phyloP scores from a whole-genome alignment of 2,797 vertebrate species.

The Telmatherina bonti region DNA sequence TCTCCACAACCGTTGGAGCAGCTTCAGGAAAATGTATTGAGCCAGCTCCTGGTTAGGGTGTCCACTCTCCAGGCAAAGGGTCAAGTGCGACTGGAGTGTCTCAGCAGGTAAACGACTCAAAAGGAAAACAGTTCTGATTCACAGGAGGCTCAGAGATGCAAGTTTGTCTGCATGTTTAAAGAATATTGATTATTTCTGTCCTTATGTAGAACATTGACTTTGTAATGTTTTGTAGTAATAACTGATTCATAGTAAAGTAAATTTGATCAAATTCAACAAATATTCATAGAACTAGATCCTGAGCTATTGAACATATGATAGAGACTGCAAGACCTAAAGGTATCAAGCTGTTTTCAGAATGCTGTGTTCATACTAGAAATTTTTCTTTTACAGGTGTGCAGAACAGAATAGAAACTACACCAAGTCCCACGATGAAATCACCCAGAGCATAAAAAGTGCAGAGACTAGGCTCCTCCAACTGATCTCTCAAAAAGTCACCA shows the following conservation, averaged over 20 bases:
- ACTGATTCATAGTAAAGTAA: too few species aligned
- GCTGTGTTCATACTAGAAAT: background rate
- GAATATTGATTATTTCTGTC: background rate
- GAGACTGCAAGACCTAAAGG: background rate
- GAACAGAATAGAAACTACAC: conserved; percentile 80
- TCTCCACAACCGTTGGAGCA: conserved; percentile 72
- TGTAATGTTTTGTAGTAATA: too few species aligned
- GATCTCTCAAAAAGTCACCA: conserved; percentile 76
- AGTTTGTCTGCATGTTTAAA: background rate
- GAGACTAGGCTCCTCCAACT: conserved; percentile 77
- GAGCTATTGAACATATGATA: background rate
- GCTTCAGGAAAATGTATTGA: conserved; percentile 76
- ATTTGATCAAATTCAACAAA: background rate
- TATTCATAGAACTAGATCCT: background rate
- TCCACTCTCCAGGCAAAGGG: conserved; percentile 81
- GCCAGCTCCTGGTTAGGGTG: conserved; percentile 79
- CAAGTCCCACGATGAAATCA: conserved; percentile 79
- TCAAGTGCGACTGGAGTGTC: conserved; percentile 68
- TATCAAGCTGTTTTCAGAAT: background rate
- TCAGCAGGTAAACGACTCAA: conserved; percentile 67
- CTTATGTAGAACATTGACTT: too few species aligned
- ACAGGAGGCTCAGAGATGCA: too few species aligned
- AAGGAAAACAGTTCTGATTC: background rate
- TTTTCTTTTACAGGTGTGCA: conserved; percentile 79
- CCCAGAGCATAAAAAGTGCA: conserved; percentile 67